Evolutionary conservation across 2,888 invertebrate genomes (phyloP).

Genomic region (Frankliniella fusca): DNA sequence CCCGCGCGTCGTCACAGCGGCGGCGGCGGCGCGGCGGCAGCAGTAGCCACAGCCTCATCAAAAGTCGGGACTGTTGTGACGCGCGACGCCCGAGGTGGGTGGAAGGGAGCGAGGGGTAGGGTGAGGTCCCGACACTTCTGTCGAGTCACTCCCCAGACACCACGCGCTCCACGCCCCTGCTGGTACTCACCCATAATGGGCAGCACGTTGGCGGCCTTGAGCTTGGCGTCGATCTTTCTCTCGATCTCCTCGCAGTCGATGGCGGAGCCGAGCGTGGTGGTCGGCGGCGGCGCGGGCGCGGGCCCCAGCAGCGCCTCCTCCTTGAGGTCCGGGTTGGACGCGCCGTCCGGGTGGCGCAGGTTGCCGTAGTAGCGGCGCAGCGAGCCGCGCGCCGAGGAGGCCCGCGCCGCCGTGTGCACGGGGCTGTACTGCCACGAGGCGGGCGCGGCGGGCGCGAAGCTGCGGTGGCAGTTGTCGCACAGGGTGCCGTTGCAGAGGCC

Average conservation of each 20-base stretch:
- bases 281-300: constrained; percentile 38
- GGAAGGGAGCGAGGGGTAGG: not conserved
- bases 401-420: constrained; percentile 62
- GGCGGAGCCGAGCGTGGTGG: constrained; percentile 36
- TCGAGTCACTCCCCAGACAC: no score
- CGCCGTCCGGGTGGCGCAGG: constrained; percentile 83
- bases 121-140: no score
- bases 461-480: constrained; percentile 70
- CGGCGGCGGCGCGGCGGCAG: constrained; percentile 1
- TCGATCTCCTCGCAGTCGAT: constrained; percentile 34
- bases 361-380: constrained; percentile 48
- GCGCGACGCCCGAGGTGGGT: not conserved
- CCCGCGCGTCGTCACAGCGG: not conserved
- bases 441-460: constrained; percentile 52
- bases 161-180: not conserved
- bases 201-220: constrained; percentile 18
- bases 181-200: constrained; percentile 27
- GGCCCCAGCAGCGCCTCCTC: constrained; percentile 54
- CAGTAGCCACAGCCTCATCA: not conserved
- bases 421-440: constrained; percentile 50
- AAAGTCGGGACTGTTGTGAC: constrained; percentile 5
- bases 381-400: constrained; percentile 45
- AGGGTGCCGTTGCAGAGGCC: constrained; percentile 45
- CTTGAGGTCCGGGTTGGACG: constrained; percentile 84
- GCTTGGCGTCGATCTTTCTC: constrained; percentile 35